A percentile compares a stretch with the other conserved stretches of the same genome.
Evolutionary conservation across 2,113 vertebrate species (phyloP).

Genomic region (Ciconia stormi): DNA sequence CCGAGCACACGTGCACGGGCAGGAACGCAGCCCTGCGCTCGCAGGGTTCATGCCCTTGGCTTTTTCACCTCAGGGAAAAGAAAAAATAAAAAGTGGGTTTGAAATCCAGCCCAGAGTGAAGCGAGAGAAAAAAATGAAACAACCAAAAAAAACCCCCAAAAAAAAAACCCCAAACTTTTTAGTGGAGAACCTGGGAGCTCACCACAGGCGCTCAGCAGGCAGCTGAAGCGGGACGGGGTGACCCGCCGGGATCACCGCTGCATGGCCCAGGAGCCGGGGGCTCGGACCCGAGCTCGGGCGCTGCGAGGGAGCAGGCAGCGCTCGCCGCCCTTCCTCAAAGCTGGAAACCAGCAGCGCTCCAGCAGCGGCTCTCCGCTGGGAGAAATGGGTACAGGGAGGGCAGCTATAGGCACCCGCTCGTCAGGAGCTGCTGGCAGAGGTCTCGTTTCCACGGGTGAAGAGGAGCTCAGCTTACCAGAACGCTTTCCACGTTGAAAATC

Average conservation of each 20-base stretch:
- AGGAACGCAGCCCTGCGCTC: background rate
- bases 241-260: fast-evolving
- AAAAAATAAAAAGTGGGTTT: background rate
- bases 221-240: background rate
- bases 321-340: background rate
- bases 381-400: fast-evolving
- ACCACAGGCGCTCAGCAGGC: background rate
- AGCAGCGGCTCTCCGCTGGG: background rate
- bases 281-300: background rate
- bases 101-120: background rate
- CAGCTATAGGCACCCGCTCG: fast-evolving
- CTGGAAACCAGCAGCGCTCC: background rate
- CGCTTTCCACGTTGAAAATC: constrained; percentile 87
- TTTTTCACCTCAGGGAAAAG: background rate
- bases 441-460: fast-evolving
- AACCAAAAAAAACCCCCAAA: too few relatives aligned
- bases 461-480: constrained; percentile 85
- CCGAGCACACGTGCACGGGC: background rate
- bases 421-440: background rate
- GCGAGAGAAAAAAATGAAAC: background rate
- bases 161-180: background rate
- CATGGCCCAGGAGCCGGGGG: background rate
- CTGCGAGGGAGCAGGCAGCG: background rate
- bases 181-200: background rate
- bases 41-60: background rate